Percentiles rank a stretch among this genome's conserved stretches.
phyloP scores from a whole-genome alignment of 1,140 invertebrate genomes.

The Dinoponera quadriceps region DNA sequence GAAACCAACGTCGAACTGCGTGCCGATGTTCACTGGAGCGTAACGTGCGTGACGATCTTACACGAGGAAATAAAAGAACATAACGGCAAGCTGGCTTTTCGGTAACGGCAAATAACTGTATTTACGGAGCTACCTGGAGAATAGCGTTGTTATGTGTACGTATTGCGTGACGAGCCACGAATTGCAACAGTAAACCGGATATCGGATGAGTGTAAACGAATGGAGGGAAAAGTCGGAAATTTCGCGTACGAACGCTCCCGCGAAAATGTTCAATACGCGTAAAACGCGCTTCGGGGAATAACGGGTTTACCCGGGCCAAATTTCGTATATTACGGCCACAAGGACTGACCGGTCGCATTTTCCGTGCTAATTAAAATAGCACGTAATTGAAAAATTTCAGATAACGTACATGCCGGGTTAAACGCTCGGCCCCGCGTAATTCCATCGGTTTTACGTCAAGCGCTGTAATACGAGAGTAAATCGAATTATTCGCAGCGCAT shows the following conservation, averaged over 20 bases:
- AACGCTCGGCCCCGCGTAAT: constrained; percentile 44
- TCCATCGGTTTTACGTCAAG: constrained; percentile 53
- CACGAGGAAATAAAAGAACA: constrained; percentile 30
- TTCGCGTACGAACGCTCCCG: constrained; percentile 36
- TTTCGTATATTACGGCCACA: constrained; percentile 49
- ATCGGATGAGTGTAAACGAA: constrained; percentile 22
- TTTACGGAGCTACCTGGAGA: constrained; percentile 35
- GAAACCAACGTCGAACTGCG: constrained; percentile 10
- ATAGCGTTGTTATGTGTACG: constrained; percentile 48
- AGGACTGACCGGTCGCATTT: constrained; percentile 58
- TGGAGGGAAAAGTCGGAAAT: constrained; percentile 46
- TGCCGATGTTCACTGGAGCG: neutral
- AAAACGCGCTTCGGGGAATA: constrained; percentile 45
- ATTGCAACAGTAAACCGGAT: constrained; percentile 31
- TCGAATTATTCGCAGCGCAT: constrained; percentile 45
- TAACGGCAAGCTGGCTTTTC: constrained; percentile 36
- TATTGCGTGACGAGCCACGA: constrained; percentile 51
- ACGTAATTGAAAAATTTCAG: constrained; percentile 69
- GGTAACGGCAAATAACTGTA: constrained; percentile 49
- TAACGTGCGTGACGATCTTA: constrained; percentile 36
- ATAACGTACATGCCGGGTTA: constrained; percentile 44
- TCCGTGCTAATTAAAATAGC: constrained; percentile 63
- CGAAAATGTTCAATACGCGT: constrained; percentile 59
- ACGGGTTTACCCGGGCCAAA: constrained; percentile 25
- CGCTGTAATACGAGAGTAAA: constrained; percentile 47